phyloP scores from a whole-genome alignment of 2,888 invertebrate genomes.

The Pteria penguin region DNA sequence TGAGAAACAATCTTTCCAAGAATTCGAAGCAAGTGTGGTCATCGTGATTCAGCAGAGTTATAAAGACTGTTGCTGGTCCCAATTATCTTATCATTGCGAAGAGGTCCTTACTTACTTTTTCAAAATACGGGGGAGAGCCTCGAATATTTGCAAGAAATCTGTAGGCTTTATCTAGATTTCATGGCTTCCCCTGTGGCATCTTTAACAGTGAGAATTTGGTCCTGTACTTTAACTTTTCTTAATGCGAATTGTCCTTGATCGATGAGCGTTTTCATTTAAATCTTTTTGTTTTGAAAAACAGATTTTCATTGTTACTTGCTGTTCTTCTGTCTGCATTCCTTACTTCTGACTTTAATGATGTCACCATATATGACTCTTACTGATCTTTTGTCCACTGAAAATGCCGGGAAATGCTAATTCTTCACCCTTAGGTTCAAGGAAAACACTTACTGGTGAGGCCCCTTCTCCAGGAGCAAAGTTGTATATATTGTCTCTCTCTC shows the following conservation, averaged over 20 bases:
- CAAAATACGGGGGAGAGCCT: slow-evolving; percentile 56
- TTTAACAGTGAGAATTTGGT: slow-evolving; percentile 32
- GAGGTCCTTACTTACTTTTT: slow-evolving; percentile 49
- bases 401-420: slow-evolving; percentile 45
- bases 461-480: slow-evolving; percentile 51
- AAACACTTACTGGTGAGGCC: slow-evolving; percentile 48
- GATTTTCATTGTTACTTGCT: slow-evolving; percentile 37
- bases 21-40: slow-evolving; percentile 39
- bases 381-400: slow-evolving; percentile 40
- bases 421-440: slow-evolving; percentile 38
- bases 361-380: slow-evolving; percentile 40
- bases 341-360: slow-evolving; percentile 30
- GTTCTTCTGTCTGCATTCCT: slow-evolving; percentile 39
- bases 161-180: slow-evolving; percentile 42
- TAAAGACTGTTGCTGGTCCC: slow-evolving; percentile 49
- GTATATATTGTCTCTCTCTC: slow-evolving; percentile 46
- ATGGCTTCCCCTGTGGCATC: slow-evolving; percentile 28
- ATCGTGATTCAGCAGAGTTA: slow-evolving; percentile 54
- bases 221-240: slow-evolving; percentile 43
- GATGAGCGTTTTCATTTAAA: slow-evolving; percentile 43
- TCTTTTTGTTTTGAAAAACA: slow-evolving; percentile 52
- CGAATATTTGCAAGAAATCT: slow-evolving; percentile 41
- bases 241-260: slow-evolving; percentile 45
- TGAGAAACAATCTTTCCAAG: slow-evolving; percentile 30
- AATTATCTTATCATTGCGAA: slow-evolving; percentile 60